These are phyloP conservation scores for Coleophora deauratella DNA, from an alignment of 2,888 invertebrate species.

Conservation along the genomic window DNA sequence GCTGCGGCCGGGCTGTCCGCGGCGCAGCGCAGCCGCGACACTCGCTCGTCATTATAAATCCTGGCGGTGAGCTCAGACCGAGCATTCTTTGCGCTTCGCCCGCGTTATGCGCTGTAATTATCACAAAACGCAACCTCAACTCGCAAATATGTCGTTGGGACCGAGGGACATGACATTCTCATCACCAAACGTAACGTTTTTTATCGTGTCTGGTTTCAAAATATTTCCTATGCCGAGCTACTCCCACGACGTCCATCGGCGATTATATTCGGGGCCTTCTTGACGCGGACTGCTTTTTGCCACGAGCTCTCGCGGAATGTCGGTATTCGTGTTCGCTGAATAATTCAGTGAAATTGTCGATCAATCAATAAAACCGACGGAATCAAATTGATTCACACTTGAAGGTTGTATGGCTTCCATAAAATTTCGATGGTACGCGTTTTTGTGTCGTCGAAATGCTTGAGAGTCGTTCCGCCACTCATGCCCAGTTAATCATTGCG, in stretches of 20 bases:
- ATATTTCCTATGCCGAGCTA: constrained; percentile 43
- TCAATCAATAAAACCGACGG: constrained; percentile 70
- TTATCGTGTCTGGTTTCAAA: constrained; percentile 43
- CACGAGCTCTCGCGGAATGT: constrained; percentile 57
- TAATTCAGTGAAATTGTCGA: constrained; percentile 67
- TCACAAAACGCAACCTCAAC: constrained; percentile 66
- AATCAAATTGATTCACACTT: constrained; percentile 73
- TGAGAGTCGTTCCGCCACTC: constrained; percentile 60
- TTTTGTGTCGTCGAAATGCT: constrained; percentile 64
- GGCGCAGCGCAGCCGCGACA: constrained; percentile 51
- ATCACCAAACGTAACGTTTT: constrained; percentile 64
- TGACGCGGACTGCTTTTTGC: constrained; percentile 46
- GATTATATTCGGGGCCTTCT: constrained; percentile 46
- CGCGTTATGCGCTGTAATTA: constrained; percentile 72
- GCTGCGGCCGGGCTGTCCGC: constrained; percentile 38
- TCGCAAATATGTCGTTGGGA: constrained; percentile 72
- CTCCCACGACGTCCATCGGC: constrained; percentile 54
- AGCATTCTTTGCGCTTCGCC: constrained; percentile 58
- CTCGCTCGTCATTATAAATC: constrained; percentile 68
- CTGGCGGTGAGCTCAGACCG: constrained; percentile 66
- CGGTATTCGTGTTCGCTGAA: constrained; percentile 68
- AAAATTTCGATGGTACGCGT: constrained; percentile 40
- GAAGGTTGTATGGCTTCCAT: constrained; percentile 60
- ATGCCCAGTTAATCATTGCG: constrained; percentile 50
- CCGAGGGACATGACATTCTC: constrained; percentile 72